Percentiles rank a stretch among this genome's conserved stretches.
Conservation (phyloP, 1,140 invertebrate species). For the Doryteuthis pealeii region DNA sequence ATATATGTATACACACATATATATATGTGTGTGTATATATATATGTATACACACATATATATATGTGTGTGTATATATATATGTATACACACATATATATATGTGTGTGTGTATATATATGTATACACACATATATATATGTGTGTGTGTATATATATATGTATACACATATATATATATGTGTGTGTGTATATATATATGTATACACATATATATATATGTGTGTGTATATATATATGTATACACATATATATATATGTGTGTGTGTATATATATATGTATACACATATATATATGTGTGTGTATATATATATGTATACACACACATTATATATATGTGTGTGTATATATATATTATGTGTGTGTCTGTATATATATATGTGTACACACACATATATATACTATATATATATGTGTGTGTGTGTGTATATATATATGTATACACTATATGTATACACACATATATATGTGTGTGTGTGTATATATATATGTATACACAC, state of each 20-base stretch:
- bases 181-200: background rate
- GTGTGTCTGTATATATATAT: background rate
- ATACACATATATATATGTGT: background rate
- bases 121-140: background rate
- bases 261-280: background rate
- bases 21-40: background rate
- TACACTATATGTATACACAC: background rate
- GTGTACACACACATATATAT: background rate
- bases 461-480: background rate
- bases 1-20: background rate
- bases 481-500: background rate
- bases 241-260: background rate
- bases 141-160: background rate
- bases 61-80: background rate
- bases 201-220: conserved; percentile 4
- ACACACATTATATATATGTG: background rate
- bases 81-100: background rate
- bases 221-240: background rate
- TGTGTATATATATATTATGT: background rate
- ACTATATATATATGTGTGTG: background rate
- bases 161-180: background rate
- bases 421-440: background rate
- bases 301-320: background rate
- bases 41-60: background rate
- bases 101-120: background rate